A percentile compares a stretch with the other conserved stretches of the same genome.
Conservation (phyloP, 2,797 vertebrate genomes). For the Halcyon smyrnensis region DNA sequence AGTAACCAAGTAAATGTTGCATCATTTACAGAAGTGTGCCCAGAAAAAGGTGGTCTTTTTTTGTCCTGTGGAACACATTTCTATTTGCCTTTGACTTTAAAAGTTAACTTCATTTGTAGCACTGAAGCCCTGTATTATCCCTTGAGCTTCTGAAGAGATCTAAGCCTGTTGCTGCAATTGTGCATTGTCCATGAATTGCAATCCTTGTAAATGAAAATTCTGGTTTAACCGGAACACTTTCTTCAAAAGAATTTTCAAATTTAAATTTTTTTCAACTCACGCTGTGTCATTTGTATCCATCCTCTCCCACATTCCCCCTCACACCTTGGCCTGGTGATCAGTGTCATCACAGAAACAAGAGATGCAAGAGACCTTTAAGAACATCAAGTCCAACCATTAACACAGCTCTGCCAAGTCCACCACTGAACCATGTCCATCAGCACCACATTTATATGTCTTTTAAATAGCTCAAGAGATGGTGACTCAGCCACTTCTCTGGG, state of each 20-base stretch:
- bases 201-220: not conserved
- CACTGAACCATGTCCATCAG: too few species aligned
- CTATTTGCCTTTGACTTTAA: not conserved
- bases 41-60: not conserved
- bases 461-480: too few species aligned
- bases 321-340: not conserved
- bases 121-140: not conserved
- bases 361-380: not conserved
- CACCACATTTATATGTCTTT: too few species aligned
- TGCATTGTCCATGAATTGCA: not conserved
- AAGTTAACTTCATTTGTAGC: not conserved
- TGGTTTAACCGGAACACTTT: not conserved
- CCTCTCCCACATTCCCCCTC: not conserved
- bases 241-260: not conserved
- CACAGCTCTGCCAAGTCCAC: too few species aligned
- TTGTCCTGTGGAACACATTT: not conserved
- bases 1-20: not conserved
- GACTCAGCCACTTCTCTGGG: too few species aligned
- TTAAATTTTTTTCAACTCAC: not conserved
- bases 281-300: accelerated
- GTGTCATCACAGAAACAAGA: not conserved
- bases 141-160: not conserved
- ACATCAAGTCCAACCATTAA: too few species aligned
- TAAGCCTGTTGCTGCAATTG: not conserved
- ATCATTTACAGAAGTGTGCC: not conserved